Percentiles rank a stretch among this genome's conserved stretches.
Evolutionary conservation across 1,140 invertebrate genomes (phyloP).

Genomic region (Bradysia coprophila): DNA sequence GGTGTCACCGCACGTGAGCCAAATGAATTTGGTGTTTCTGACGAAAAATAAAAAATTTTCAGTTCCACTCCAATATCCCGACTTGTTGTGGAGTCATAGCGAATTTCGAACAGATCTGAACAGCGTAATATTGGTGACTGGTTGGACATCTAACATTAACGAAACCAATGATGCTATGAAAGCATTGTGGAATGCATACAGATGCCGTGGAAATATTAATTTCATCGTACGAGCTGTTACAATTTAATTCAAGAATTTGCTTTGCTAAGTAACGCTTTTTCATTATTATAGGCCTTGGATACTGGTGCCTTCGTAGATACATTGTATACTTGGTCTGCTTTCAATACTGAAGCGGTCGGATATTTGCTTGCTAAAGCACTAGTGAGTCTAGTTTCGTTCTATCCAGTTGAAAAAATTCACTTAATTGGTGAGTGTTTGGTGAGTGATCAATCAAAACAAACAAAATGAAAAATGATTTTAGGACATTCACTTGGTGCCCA

Average conservation of each 20-base stretch:
- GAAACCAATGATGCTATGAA: neutral
- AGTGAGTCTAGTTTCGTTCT: slow-evolving; percentile 10
- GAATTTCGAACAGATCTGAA: neutral
- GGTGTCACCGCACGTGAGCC: neutral
- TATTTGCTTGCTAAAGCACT: slow-evolving; percentile 12
- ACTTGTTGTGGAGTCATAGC: neutral
- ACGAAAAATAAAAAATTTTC: neutral
- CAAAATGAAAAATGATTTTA: neutral
- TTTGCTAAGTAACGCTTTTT: too few relatives aligned
- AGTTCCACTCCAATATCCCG: neutral
- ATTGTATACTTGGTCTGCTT: slow-evolving; percentile 20
- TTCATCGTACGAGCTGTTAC: neutral
- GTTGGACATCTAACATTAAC: neutral
- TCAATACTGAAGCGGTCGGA: slow-evolving; percentile 20
- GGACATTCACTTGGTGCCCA: slow-evolving; percentile 2
- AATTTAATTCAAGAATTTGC: too few relatives aligned
- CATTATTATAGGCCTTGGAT: slow-evolving; percentile 14
- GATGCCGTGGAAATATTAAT: neutral
- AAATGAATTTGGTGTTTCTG: neutral
- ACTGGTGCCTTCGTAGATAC: slow-evolving; percentile 17
- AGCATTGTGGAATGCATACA: neutral
- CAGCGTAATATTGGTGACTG: neutral
- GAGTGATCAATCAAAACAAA: neutral
- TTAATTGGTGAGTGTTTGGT: slow-evolving; percentile 13
- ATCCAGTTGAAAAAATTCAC: slow-evolving; percentile 15